These are phyloP conservation scores for Pyrgilauda ruficollis DNA, from an alignment of 2,113 vertebrate genomes.

Conservation along the genomic window DNA sequence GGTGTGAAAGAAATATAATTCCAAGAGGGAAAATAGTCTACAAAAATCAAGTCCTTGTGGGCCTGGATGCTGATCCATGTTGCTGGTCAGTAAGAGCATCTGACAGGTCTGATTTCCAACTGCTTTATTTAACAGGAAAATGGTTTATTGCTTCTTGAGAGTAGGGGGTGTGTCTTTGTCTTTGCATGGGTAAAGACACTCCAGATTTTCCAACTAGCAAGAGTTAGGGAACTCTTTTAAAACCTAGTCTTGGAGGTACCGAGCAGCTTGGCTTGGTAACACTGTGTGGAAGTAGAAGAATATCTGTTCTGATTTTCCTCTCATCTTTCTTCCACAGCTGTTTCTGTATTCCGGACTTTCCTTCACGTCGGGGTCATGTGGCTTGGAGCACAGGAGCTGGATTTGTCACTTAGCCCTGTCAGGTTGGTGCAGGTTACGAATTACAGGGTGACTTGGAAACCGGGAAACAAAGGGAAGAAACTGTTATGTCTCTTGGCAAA, in stretches of 20 bases:
- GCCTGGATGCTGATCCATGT: neutral
- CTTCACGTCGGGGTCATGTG: constrained; percentile 85
- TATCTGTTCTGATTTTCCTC: neutral
- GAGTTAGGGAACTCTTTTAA: neutral
- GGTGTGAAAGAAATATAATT: neutral
- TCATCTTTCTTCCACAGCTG: constrained; percentile 66
- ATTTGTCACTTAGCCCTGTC: constrained; percentile 77
- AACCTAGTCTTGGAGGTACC: neutral
- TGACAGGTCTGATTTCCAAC: neutral
- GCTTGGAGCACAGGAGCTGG: constrained; percentile 76
- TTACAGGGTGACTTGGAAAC: constrained; percentile 6
- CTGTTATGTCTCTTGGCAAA: constrained; percentile 73
- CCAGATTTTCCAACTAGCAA: neutral
- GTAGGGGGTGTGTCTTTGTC: neutral
- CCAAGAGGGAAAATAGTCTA: neutral
- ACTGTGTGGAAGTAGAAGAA: neutral
- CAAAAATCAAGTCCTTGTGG: fast-evolving
- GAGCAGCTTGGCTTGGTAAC: neutral
- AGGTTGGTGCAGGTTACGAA: constrained; percentile 56
- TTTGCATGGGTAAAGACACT: neutral
- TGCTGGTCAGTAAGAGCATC: neutral
- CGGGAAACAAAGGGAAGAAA: neutral
- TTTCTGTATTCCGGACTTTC: constrained; percentile 77
- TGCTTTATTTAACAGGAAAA: neutral
- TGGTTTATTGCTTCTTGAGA: neutral